phyloP scores from a whole-genome alignment of 2,888 invertebrate genomes.

The Leptopterna dolabrata region DNA sequence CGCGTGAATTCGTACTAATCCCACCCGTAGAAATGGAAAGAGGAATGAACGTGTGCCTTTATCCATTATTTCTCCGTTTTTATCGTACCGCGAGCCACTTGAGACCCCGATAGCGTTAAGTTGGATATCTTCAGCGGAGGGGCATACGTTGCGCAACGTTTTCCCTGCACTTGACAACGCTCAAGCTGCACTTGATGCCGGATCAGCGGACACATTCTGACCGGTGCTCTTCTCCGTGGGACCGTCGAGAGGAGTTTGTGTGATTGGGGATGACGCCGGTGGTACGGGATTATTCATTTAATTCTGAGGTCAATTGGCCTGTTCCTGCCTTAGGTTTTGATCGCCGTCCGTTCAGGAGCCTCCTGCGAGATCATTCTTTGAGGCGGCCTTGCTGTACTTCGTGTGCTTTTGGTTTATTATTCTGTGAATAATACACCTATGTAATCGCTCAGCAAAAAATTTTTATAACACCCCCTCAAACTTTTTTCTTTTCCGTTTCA shows the following conservation, averaged over 20 bases:
- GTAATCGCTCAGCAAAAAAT: no score
- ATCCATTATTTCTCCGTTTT: no score
- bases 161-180: background rate
- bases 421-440: no score
- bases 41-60: no score
- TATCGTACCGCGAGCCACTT: no score
- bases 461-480: no score
- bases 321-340: slow-evolving; percentile 14
- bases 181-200: background rate
- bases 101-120: no score
- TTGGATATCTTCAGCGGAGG: no score
- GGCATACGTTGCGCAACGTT: background rate
- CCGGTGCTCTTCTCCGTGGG: background rate
- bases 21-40: no score
- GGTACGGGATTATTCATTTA: slow-evolving; percentile 22
- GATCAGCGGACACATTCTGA: background rate
- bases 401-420: background rate
- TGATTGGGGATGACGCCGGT: background rate
- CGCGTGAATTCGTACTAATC: no score
- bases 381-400: background rate
- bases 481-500: no score
- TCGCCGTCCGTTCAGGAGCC: background rate
- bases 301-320: slow-evolving; percentile 19
- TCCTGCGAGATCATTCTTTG: background rate
- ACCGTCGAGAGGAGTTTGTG: background rate